Conservation (phyloP, 2,888 invertebrate species). For the Enchytraeus crypticus region DNA sequence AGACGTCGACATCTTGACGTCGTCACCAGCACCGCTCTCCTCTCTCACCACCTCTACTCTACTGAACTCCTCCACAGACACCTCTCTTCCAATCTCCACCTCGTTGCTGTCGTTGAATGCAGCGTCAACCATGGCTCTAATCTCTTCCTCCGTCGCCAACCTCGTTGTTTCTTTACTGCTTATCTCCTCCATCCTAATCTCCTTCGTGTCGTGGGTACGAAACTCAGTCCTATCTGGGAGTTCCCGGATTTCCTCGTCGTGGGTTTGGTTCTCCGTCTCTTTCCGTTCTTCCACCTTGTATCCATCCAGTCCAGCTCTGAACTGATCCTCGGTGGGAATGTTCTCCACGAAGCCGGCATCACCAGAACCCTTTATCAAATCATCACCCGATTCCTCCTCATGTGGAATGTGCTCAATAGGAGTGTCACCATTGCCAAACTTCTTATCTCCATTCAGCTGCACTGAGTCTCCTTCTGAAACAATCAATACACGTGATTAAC, state of each 20-base stretch:
- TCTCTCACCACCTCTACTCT: neutral
- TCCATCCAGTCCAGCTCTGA: too few relatives aligned
- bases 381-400: too few relatives aligned
- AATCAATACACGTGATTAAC: too few relatives aligned
- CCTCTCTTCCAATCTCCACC: constrained; percentile 4
- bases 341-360: too few relatives aligned
- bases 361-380: too few relatives aligned
- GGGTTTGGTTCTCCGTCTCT: neutral
- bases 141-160: constrained; percentile 3
- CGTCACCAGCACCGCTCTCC: constrained; percentile 1
- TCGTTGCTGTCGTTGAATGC: neutral
- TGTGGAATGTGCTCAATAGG: too few relatives aligned
- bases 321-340: too few relatives aligned
- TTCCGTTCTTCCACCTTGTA: neutral
- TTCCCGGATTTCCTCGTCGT: neutral
- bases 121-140: neutral
- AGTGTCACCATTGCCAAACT: too few relatives aligned
- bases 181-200: neutral
- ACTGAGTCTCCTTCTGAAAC: too few relatives aligned
- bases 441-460: too few relatives aligned
- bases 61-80: neutral
- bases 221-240: neutral
- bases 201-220: neutral
- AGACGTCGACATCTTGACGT: neutral
- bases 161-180: neutral